Evolutionary conservation across 2,888 invertebrate species (phyloP).

Genomic region (Chrysolina americana): DNA sequence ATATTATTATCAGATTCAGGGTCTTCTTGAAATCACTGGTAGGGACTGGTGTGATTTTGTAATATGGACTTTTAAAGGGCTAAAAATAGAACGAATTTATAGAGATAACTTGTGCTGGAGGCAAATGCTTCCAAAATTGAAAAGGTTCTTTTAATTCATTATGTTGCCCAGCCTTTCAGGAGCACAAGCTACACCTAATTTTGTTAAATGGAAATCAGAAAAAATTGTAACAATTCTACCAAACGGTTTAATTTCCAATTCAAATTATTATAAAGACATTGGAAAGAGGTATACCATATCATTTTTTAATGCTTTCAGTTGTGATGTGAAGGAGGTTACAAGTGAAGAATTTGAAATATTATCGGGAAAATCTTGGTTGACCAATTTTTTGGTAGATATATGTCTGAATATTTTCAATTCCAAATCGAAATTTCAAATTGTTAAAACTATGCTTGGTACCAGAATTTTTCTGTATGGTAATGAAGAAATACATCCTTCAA

Average conservation of each 20-base stretch:
- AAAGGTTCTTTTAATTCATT: conserved; percentile 6
- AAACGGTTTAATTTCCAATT: conserved; percentile 20
- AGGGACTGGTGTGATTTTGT: conserved; percentile 32
- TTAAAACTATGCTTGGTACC: conserved; percentile 3
- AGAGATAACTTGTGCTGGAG: conserved; percentile 4
- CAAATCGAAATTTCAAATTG: background rate
- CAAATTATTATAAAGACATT: conserved; percentile 20
- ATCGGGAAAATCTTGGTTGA: conserved; percentile 11
- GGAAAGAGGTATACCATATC: conserved; percentile 23
- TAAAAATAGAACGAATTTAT: conserved; percentile 23
- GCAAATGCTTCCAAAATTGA: conserved; percentile 13
- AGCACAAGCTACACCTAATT: background rate
- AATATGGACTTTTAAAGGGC: conserved; percentile 30
- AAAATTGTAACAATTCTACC: conserved; percentile 12
- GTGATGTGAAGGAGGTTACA: conserved; percentile 13
- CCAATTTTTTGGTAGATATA: conserved; percentile 27
- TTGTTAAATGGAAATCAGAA: conserved; percentile 18
- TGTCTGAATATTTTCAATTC: conserved; percentile 28
- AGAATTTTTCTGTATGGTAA: conserved; percentile 11
- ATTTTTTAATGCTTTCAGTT: background rate
- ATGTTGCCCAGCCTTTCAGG: conserved; percentile 19
- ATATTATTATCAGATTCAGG: conserved; percentile 36
- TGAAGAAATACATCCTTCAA: background rate
- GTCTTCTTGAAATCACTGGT: conserved; percentile 31
- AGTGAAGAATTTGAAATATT: conserved; percentile 21